A percentile compares a stretch with the other conserved stretches of the same genome.
These are phyloP conservation scores for Drosophila pegasa DNA, from an alignment of 2,888 invertebrate genomes.

Conservation along the genomic window DNA sequence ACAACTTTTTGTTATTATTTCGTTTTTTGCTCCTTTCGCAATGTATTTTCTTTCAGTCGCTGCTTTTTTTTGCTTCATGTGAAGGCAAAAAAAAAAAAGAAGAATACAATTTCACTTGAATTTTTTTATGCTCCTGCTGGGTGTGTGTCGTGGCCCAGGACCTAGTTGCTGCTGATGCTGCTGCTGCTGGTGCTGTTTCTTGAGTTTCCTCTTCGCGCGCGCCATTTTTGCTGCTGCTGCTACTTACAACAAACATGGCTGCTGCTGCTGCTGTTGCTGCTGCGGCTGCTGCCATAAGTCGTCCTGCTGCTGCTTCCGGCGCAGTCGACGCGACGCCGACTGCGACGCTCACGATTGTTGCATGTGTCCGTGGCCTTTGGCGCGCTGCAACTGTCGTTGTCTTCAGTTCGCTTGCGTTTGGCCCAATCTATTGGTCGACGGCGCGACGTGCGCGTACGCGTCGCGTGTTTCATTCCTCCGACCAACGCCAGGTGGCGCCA, in stretches of 20 bases:
- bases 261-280: conserved; percentile 32
- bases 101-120: conserved; percentile 62
- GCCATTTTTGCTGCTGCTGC: conserved; percentile 60
- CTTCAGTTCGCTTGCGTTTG: conserved; percentile 75
- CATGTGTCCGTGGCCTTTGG: conserved; percentile 74
- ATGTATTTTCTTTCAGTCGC: conserved; percentile 77
- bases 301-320: conserved; percentile 57
- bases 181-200: conserved; percentile 51
- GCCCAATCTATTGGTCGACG: conserved; percentile 77
- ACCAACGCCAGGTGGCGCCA: conserved; percentile 60
- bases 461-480: conserved; percentile 30
- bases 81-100: conserved; percentile 53
- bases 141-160: conserved; percentile 41
- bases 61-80: conserved; percentile 72
- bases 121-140: conserved; percentile 58
- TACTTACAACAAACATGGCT: conserved; percentile 69
- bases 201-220: conserved; percentile 76
- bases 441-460: conserved; percentile 64
- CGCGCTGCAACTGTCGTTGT: conserved; percentile 73
- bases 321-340: conserved; percentile 39
- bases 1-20: conserved; percentile 80
- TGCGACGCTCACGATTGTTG: conserved; percentile 64
- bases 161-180: conserved; percentile 40
- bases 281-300: conserved; percentile 63
- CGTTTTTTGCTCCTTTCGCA: conserved; percentile 70